Conservation (phyloP, 92 coral and sea anemone species). For the Epizoanthus illoricatus region DNA sequence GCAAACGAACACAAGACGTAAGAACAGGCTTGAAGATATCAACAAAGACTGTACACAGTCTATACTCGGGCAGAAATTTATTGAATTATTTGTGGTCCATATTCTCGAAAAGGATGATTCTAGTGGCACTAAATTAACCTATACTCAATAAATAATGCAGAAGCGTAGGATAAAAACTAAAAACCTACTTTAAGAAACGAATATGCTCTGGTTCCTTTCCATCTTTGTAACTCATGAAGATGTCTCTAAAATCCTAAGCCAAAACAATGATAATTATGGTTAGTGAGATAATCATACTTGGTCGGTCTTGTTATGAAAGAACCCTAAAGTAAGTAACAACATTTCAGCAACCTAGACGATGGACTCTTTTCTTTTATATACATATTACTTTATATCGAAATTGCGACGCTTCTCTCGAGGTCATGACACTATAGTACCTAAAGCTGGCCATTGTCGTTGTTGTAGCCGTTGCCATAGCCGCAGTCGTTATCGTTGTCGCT, state of each 20-base stretch:
- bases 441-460: too few relatives aligned
- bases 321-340: too few relatives aligned
- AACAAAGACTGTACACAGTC: too few relatives aligned
- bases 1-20: not conserved
- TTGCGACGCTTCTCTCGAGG: too few relatives aligned
- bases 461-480: too few relatives aligned
- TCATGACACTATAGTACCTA: too few relatives aligned
- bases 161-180: not conserved
- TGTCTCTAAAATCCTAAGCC: slow-evolving; percentile 85
- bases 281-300: not conserved
- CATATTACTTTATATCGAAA: too few relatives aligned
- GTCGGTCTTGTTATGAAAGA: not conserved
- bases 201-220: slow-evolving; percentile 93
- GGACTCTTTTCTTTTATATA: too few relatives aligned
- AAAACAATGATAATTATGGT: not conserved
- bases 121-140: not conserved
- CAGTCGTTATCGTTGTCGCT: too few relatives aligned
- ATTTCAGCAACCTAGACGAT: too few relatives aligned
- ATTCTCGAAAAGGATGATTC: not conserved
- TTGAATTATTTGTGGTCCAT: too few relatives aligned
- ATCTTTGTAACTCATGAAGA: slow-evolving; percentile 86
- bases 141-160: not conserved
- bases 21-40: not conserved
- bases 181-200: slow-evolving; percentile 67
- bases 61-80: too few relatives aligned